Base-by-base conservation (phyloP, 2,797 vertebrate genomes). In the Danio albolineatus region DNA sequence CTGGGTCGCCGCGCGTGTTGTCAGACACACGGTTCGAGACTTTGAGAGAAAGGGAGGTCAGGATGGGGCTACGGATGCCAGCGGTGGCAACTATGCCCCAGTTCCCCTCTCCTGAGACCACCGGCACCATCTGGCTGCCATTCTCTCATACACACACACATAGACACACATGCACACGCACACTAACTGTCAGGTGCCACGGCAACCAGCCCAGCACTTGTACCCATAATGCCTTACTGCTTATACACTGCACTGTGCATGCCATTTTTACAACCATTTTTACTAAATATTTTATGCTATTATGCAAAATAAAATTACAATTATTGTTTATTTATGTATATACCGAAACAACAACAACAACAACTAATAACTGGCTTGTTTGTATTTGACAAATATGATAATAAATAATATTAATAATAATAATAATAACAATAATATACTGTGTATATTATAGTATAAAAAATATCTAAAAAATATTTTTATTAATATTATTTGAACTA, bases 51-150 rank as follows among this genome's bases (percentile, higher is more conserved):
- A 77, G 78, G 41, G 84, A 84, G 86, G 86, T 87, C 84, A 87
- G 80, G 80, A 84, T 39, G 80, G 44, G 84, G 80, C 82, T 84
- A 59, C 46, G 78, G 56, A 74, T 84, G 86, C 86, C 86, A 85
- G 84, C 72, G 78, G 80, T 82, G 81, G 78, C 72, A 84, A 76
- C 48, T 56, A 60, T 83, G 84, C 80, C 76, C 80, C 80, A 84
- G 66, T 76, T 80, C 84, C 82, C 79, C 81, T 87, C 87, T 87
- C 88, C 86, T 88, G 90, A 84, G 80, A 87, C 84, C 65, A 75
- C 84, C 82, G 44, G 84, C 73, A 90, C 92, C 92, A 94, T 94
- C 93, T 94, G 93, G 87, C 88, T 83, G 83, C 91, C 90, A 89
- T 90, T 89, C 85, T 89, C 88, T 76, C 77, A 59, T 66, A 56